Evolutionary conservation across 2,888 invertebrate genomes (phyloP).

Genomic region (Drosophila cognata): DNA sequence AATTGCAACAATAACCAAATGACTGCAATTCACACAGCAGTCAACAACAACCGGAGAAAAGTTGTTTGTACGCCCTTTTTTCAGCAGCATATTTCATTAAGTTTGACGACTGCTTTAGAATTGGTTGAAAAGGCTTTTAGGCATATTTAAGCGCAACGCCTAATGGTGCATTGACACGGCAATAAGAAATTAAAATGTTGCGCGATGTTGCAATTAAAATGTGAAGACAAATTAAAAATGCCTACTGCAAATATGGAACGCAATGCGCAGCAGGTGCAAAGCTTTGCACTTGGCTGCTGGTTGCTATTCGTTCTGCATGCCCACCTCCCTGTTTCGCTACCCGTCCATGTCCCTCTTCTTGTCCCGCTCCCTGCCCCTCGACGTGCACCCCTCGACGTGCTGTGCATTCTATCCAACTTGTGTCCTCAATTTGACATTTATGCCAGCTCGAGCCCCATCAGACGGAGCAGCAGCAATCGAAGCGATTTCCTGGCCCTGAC

Average conservation of each 20-base stretch:
- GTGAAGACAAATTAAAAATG: conserved; percentile 77
- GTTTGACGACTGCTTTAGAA: conserved; percentile 41
- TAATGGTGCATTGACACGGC: conserved; percentile 64
- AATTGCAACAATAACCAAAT: conserved; percentile 40
- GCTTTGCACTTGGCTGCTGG: conserved; percentile 72
- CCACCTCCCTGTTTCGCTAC: not conserved
- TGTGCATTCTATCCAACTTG: conserved; percentile 39
- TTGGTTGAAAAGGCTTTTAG: conserved; percentile 45
- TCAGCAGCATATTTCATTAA: conserved; percentile 53
- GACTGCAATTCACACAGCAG: conserved; percentile 45
- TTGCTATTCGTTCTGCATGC: conserved; percentile 42
- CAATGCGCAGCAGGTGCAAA: conserved; percentile 56
- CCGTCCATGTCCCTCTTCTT: not conserved
- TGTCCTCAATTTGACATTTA: conserved; percentile 80
- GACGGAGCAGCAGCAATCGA: conserved; percentile 52
- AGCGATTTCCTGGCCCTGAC: conserved; percentile 52
- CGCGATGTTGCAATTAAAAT: conserved; percentile 70
- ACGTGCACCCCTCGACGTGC: not conserved
- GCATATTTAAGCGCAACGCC: conserved; percentile 41
- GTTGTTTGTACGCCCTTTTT: conserved; percentile 31
- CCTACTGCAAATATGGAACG: conserved; percentile 47
- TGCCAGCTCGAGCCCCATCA: conserved; percentile 60
- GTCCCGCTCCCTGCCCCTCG: not conserved
- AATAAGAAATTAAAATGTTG: conserved; percentile 68
- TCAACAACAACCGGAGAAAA: conserved; percentile 22